phyloP scores from a whole-genome alignment of 2,797 vertebrate species.

The Tokudaia muenninki region DNA sequence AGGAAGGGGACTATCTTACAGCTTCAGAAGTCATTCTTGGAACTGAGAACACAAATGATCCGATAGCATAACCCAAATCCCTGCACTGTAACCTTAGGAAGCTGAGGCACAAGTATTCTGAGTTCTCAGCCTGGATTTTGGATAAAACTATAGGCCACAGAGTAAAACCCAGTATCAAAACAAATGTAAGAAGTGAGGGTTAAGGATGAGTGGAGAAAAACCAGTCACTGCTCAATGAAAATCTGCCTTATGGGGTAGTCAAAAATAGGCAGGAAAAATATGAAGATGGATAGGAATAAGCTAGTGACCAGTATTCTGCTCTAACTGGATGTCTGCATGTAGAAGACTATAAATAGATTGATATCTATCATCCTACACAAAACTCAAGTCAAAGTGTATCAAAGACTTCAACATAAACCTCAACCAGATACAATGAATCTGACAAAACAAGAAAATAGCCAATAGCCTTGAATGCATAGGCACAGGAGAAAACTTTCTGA shows the following conservation, averaged over 20 bases:
- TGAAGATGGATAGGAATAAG: not conserved
- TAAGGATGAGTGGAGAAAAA: not conserved
- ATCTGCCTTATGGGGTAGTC: not conserved
- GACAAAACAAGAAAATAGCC: not conserved
- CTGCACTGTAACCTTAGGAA: not conserved
- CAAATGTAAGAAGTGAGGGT: not conserved
- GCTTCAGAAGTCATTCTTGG: not conserved
- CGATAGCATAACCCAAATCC: fast-evolving
- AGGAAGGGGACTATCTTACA: not conserved
- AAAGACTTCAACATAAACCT: not conserved
- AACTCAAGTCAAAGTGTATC: not conserved
- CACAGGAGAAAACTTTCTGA: not conserved
- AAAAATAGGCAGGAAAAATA: not conserved
- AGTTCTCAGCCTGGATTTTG: not conserved
- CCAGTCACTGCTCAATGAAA: not conserved
- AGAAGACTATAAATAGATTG: not conserved
- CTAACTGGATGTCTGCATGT: not conserved
- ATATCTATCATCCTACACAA: not conserved
- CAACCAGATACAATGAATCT: not conserved
- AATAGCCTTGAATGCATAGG: not conserved
- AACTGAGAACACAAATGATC: not conserved
- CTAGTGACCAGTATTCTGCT: not conserved
- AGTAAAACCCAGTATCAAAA: not conserved
- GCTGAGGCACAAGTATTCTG: not conserved
- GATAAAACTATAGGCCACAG: not conserved